These are phyloP conservation scores for Synanthedon vespiformis DNA, from an alignment of 2,888 invertebrate species.

Conservation along the genomic window DNA sequence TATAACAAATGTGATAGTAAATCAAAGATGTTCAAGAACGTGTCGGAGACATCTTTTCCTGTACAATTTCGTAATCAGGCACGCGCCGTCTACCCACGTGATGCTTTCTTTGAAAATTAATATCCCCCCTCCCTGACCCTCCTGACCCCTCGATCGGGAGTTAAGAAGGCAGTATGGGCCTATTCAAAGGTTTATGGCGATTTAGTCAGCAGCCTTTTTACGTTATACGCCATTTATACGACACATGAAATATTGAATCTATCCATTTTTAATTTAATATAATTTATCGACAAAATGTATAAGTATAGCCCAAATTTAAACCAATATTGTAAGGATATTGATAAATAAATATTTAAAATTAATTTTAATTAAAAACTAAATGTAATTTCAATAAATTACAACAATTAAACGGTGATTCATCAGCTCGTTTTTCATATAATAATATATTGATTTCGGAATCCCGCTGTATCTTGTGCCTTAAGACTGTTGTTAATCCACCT, in stretches of 20 bases:
- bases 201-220: not conserved
- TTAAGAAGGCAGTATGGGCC: conserved; percentile 11
- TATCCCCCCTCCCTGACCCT: conserved; percentile 27
- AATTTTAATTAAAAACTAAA: no score
- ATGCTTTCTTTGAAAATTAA: conserved; percentile 50
- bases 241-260: no score
- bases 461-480: not conserved
- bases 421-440: no score
- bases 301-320: no score
- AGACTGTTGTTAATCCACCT: conserved; percentile 1
- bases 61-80: conserved; percentile 27
- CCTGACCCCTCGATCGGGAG: conserved; percentile 27
- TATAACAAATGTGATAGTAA: no score
- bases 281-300: no score
- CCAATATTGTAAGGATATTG: no score
- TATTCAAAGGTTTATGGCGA: not conserved
- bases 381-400: no score
- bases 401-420: no score
- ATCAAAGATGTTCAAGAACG: not conserved
- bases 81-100: conserved; percentile 48
- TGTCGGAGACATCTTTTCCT: conserved; percentile 1
- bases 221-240: no score
- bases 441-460: not conserved
- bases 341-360: no score
- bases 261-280: no score